These are phyloP conservation scores for Lasius fuliginosus DNA, from an alignment of 2,888 invertebrate species.

Conservation along the genomic window DNA sequence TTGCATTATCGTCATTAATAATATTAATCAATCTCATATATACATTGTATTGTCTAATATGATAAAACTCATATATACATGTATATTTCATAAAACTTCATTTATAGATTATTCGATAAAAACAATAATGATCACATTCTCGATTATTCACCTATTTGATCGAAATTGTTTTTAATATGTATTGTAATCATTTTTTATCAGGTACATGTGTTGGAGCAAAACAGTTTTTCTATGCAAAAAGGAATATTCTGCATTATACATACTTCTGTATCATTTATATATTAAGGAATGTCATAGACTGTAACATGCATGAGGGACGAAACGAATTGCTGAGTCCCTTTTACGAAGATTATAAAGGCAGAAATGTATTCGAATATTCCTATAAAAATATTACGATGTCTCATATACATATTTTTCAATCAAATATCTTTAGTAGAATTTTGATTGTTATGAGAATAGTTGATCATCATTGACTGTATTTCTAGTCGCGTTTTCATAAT, in stretches of 20 bases:
- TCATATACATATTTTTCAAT: constrained; percentile 28
- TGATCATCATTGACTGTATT: constrained; percentile 30
- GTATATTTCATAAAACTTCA: constrained; percentile 17
- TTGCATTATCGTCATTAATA: constrained; percentile 30
- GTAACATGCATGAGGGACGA: neutral
- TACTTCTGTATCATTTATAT: neutral
- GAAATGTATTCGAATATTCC: neutral
- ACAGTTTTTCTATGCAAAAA: neutral
- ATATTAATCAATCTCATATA: constrained; percentile 38
- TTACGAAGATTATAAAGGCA: neutral
- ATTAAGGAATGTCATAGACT: constrained; percentile 21
- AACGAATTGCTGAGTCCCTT: neutral
- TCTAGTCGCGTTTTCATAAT: neutral
- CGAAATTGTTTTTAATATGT: constrained; percentile 6
- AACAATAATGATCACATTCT: constrained; percentile 45
- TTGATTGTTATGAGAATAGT: constrained; percentile 32
- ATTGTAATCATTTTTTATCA: constrained; percentile 6
- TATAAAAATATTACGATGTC: constrained; percentile 21
- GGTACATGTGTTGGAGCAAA: constrained; percentile 24
- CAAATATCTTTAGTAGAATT: constrained; percentile 18
- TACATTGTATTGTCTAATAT: constrained; percentile 29
- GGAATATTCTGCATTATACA: constrained; percentile 10
- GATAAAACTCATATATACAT: constrained; percentile 8
- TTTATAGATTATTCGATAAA: constrained; percentile 40
- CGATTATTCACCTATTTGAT: constrained; percentile 1